A percentile compares a stretch with the other conserved stretches of the same genome.
Conservation (phyloP, 2,888 invertebrate genomes). For the Dicranocentrus wangi region DNA sequence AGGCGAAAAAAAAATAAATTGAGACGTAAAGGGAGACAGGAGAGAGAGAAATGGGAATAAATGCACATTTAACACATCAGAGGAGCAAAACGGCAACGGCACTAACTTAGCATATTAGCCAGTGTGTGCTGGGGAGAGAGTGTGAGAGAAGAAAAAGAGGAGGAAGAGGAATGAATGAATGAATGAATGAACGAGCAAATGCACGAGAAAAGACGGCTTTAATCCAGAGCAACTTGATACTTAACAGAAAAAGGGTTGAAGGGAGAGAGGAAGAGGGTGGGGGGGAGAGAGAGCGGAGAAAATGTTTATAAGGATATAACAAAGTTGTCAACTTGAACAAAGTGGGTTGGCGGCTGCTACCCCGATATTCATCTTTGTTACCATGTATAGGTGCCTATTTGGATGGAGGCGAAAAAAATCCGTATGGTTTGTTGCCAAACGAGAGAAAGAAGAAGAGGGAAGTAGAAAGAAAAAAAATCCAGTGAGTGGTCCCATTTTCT, state of each 20-base stretch:
- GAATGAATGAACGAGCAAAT: conserved; percentile 37
- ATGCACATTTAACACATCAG: conserved; percentile 16
- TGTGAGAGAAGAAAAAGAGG: no score
- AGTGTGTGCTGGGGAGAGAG: background rate
- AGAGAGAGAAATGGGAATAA: background rate
- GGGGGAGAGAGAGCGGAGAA: conserved; percentile 2
- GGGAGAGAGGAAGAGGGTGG: conserved; percentile 18
- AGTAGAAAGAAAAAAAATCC: no score
- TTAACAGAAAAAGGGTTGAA: conserved; percentile 18
- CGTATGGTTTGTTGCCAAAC: background rate
- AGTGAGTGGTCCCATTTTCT: background rate
- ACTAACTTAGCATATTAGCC: conserved; percentile 2
- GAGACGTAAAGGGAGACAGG: background rate
- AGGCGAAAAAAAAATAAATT: conserved; percentile 12
- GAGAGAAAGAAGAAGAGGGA: background rate
- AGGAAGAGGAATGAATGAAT: conserved; percentile 5
- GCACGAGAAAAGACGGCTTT: conserved; percentile 39
- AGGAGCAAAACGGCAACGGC: background rate
- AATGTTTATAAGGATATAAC: conserved; percentile 30
- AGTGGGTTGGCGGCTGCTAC: conserved; percentile 43
- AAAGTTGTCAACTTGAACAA: conserved; percentile 48
- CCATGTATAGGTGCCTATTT: background rate
- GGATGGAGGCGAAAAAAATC: background rate
- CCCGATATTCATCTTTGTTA: conserved; percentile 49
- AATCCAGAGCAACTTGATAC: conserved; percentile 45